Evolutionary conservation across 2,113 vertebrate species (phyloP), one percentile per base, ranked within the genome.

Genomic region (Chaetodon trifascialis): DNA sequence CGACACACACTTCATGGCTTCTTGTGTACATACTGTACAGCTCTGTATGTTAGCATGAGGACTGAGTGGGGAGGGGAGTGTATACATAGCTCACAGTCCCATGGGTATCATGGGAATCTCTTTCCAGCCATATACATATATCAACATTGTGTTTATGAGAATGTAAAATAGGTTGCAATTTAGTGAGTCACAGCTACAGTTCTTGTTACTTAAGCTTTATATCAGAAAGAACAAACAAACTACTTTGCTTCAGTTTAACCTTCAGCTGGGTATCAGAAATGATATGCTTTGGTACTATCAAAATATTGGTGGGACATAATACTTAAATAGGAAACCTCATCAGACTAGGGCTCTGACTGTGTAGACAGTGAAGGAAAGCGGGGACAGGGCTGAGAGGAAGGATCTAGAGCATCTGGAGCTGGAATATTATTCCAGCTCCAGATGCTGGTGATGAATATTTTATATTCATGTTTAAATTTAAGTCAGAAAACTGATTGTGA

Each of bases 151-250:
- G 66, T 47, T 73, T 21, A 19, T 66, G 42, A 11, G 23, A 63
- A 40, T 59, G 64, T 54, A 52, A 8, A 59, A 16, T 59, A n/a
- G 69, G 36, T 49, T n/a, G 46, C 59, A 65, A 69, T 66, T 25
- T 69, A 21, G n/a, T 36, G 21, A 7, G 49, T 77, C 74, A 47
- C 56, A 58, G 56, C 46, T 4, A 40, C 16, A 65, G 56, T 84
- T 84, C 73, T 16, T 71, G 92, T 91, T 56, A 15, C 2, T 92
- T 89, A 38, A 19, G 7, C 5, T 67, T 68, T 19, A 15, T 21
- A 25, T 19, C 63, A 58, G 12, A 76, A 67, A 0, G 17, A 40
- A 68, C 74, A 67, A 55, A 14, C 19, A 30, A 55, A 55, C 10
- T 15, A 54, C 11, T 55, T 1, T 11, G 23, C 55, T 34, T 59